Evolutionary conservation across 2,797 vertebrate species (phyloP), one percentile per base, ranked within the genome.

Genomic region (Mico argentatus): DNA sequence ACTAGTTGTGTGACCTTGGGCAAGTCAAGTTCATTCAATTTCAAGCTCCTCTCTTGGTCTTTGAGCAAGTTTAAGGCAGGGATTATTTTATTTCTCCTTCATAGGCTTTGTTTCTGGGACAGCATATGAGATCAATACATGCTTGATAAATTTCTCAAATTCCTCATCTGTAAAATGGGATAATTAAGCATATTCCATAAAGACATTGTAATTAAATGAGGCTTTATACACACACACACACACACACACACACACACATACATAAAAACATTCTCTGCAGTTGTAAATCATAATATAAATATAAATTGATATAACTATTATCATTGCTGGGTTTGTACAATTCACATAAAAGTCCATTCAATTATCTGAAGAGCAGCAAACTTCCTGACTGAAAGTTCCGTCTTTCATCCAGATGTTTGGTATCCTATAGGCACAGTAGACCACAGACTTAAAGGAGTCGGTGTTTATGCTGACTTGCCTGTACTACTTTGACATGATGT

Each of bases 371-470:
- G 95, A 92, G 33, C 55, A 84, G 75, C 70, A 75, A 94, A 79
- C 83, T 92, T 96, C 70, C 83, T 24, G 75, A 52, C 61, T 86
- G 88, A 90, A 81, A 50, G 61, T 33, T 48, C 46, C 94, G 95
- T 96, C 91, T 98, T 97, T 94, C 64, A 15, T 95, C 97, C 97
- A 98, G 98, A 98, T 98, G 96, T 97, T 94, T 97, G 93, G 93
- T 90, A 57, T 95, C 73, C 81, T 91, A 26, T 73, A 95, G 95
- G 75, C 90, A 94, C 90, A 95, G 90, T 94, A 95, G 92, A 94
- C 46, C 88, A 92, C 92, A 98, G 91, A 91, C 82, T 73, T 90
- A 96, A 91, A 97, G 88, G 90, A 86, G 67, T 90, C 75, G 26
- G 0, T 93, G 90, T 95, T 96, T 96, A 95, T 75, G 39, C 91